Base-by-base conservation (phyloP, 2,888 invertebrate genomes). In the Argyresthia albistria region DNA sequence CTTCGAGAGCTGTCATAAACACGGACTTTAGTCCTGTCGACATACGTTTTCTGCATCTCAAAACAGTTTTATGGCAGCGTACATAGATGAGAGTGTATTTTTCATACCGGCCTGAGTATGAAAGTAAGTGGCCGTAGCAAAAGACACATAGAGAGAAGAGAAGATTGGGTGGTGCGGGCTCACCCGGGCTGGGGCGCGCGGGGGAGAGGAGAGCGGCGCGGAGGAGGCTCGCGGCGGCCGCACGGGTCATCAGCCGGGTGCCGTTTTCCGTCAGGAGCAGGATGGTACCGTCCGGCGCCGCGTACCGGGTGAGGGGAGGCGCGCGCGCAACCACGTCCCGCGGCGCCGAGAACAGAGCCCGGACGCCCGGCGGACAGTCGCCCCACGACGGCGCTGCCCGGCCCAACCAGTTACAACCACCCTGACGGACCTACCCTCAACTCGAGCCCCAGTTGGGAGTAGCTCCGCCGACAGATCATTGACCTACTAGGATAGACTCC, bases 211-310 rank as follows among this genome's bases (percentile, higher is more conserved):
- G 87, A 66, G 87, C 88, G 62, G 81, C 87, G 69, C 84, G 86
- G 69, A 88, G 87, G 65, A 88, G 76, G 72, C 87, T 87, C 66
- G 86, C 87, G 68, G 87, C 87, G 60, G 84, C 88, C 61, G 86
- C 82, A 63, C 87, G 80, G 50, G 88, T 88, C 81, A 88, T 81
- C 81, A 86, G 84, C 66, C 90, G 79, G 70, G 90, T 90, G 80
- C 90, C 90, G 70, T 90, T 90, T 78, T 90, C 90, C 76, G 90
- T 89, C 81, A 90, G 89, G 73, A 90, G 89, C 74, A 90, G 88
- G 80, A 90, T 88, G 71, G 89, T 88, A 77, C 90, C 90, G 67
- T 89, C 90, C 59, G 90, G 86, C 64, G 90, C 88, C 63, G 89
- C 88, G 84, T 90, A 89, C 72, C 89, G 88, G 66, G 90, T 90